Evolutionary conservation across 1,140 invertebrate genomes (phyloP).

Genomic region (fruit fly (Drosophila melanogaster)): Release_6_plus_ISO1_MT NT_037436.4:13540501-13541000

Average conservation of each 20-base stretch:
- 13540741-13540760: constrained; percentile 42
- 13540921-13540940: constrained; percentile 17
- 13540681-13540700: constrained; percentile 84
- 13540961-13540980: constrained; percentile 12
- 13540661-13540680: constrained; percentile 84
- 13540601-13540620: constrained; percentile 97
- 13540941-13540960: constrained; percentile 16
- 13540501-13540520: not conserved
- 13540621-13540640: constrained; percentile 97
- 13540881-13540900: constrained; percentile 8
- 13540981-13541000: constrained; percentile 38
- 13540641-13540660: constrained; percentile 93
- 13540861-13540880: constrained; percentile 9
- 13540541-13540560: constrained; percentile 85
- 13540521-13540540: constrained; percentile 35
- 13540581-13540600: constrained; percentile 95
- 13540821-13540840: constrained; percentile 29
- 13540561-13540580: constrained; percentile 97
- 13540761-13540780: constrained; percentile 43
- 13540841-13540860: constrained; percentile 27
- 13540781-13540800: constrained; percentile 29
- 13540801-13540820: constrained; percentile 22
- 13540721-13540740: constrained; percentile 59
- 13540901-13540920: not conserved
- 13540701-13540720: constrained; percentile 84